A percentile compares a stretch with the other conserved stretches of the same genome.
phyloP scores from a whole-genome alignment of 1,140 invertebrate species.

The Bradysia coprophila region DNA sequence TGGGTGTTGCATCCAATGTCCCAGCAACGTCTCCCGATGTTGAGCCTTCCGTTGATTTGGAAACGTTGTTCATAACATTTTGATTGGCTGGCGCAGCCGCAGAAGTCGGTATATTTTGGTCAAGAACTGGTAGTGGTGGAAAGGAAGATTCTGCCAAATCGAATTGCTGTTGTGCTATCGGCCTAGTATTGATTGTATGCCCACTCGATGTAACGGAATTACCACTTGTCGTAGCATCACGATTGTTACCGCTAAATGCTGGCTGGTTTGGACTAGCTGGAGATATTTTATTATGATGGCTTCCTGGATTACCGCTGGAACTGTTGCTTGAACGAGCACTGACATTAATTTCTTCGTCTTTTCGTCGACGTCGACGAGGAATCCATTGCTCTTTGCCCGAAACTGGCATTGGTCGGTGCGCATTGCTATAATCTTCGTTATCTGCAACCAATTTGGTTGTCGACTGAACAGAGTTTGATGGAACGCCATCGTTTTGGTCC shows the following conservation, averaged over 20 bases:
- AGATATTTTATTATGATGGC: neutral
- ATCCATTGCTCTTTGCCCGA: neutral
- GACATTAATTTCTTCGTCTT: neutral
- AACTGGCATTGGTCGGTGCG: neutral
- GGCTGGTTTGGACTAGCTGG: neutral
- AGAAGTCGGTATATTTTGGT: neutral
- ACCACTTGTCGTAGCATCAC: constrained; percentile 4
- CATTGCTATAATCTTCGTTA: neutral
- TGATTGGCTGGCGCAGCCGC: neutral
- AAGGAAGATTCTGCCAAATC: constrained; percentile 65
- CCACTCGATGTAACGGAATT: constrained; percentile 10
- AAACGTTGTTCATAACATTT: neutral
- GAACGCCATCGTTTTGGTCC: neutral
- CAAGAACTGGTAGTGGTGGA: constrained; percentile 52
- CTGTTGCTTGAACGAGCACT: neutral
- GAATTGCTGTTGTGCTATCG: constrained; percentile 36
- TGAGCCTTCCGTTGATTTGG: constrained; percentile 2
- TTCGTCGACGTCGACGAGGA: neutral
- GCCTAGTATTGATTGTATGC: constrained; percentile 9
- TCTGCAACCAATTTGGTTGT: neutral
- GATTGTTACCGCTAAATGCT: neutral
- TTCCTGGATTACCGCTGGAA: neutral
- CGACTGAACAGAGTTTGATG: neutral
- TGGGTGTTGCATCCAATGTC: neutral
- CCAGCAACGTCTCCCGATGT: constrained; percentile 6